phyloP scores from a whole-genome alignment of 2,113 vertebrate genomes.

The Grammomys dolichurus region DNA sequence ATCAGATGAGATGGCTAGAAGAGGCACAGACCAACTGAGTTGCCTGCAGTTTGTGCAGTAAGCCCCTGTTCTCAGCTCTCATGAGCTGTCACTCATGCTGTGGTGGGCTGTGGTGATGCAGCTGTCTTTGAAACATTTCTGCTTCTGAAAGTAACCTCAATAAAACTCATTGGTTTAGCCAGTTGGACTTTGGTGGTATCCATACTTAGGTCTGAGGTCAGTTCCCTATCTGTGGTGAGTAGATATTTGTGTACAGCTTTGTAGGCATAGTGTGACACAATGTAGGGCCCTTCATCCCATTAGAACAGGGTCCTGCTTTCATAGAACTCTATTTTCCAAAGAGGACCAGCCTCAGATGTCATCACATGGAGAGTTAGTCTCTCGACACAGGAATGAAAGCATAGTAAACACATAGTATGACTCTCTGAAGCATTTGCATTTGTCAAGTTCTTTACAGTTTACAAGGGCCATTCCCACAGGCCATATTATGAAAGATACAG shows the following conservation, averaged over 20 bases:
- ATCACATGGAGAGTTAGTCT: background rate
- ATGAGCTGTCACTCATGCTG: background rate
- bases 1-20: background rate
- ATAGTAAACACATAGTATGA: background rate
- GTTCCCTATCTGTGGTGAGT: background rate
- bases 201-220: background rate
- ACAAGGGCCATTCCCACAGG: background rate
- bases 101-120: background rate
- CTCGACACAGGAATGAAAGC: background rate
- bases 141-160: background rate
- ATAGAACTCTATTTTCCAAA: background rate
- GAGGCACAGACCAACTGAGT: background rate
- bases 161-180: background rate
- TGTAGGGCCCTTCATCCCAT: background rate
- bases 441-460: background rate
- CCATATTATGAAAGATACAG: rapidly evolving
- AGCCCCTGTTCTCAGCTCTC: background rate
- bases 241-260: background rate
- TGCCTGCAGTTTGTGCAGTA: background rate
- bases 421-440: background rate
- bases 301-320: background rate
- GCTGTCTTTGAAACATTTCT: background rate
- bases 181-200: background rate
- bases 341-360: background rate
- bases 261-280: background rate